Conservation (phyloP, 23 tunicate species). For the Ascidia mentula region DNA sequence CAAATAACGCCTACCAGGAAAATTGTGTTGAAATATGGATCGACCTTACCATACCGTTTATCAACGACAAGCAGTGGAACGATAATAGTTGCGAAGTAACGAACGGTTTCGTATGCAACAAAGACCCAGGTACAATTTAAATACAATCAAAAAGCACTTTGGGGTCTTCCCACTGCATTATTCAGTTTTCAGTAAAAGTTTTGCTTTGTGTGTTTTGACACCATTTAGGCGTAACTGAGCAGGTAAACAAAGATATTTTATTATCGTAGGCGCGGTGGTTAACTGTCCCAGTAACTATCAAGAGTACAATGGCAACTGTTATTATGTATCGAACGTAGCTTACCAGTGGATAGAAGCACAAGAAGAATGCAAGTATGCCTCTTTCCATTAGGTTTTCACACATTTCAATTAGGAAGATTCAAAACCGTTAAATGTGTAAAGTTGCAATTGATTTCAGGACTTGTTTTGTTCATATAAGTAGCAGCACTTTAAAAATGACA, state of each 20-base stretch:
- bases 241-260: no score
- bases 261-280: conserved; percentile 18
- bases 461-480: no score
- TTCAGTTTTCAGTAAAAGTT: no score
- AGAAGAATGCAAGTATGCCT: conserved; percentile 53
- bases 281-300: conserved; percentile 49
- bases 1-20: conserved; percentile 75
- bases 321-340: conserved; percentile 16
- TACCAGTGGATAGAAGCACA: conserved; percentile 61
- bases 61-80: conserved; percentile 85
- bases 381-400: no score
- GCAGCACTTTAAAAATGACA: no score
- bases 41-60: background rate
- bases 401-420: no score
- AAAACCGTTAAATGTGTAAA: no score
- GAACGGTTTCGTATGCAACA: conserved; percentile 62
- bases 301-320: conserved; percentile 34
- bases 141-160: no score
- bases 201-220: no score
- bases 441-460: no score
- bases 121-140: conserved; percentile 37
- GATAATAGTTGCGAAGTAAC: conserved; percentile 66
- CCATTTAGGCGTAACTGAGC: no score
- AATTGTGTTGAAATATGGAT: conserved; percentile 95
- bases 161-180: no score